Evolutionary conservation across 2,888 invertebrate genomes (phyloP), one percentile per base, ranked within the genome.

Genomic region (Plagodis pulveraria): DNA sequence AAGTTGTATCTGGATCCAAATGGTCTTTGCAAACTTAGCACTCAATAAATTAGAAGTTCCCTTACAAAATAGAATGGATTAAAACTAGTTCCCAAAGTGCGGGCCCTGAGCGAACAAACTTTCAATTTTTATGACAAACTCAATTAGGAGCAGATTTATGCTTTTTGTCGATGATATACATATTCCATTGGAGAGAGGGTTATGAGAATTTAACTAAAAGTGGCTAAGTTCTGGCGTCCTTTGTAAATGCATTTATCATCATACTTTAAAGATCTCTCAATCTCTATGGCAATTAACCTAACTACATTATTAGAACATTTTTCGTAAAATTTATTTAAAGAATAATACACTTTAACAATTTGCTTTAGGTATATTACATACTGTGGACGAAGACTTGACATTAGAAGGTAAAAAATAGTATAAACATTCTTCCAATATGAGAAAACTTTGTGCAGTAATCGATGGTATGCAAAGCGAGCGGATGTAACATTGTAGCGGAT

Each of bases 91-190:
- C 70, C 83, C 76, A 73, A 84, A 88, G 83, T 87, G 82, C 80
- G 83, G 74, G 82, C 83, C 82, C 83, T 82, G 75, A 84, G 81
- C 78, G 81, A 75, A 71, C 73, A 85, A 90, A 91, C 88, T 91
- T 91, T 87, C 86, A 90, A 89, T 91, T 91, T 91, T 91, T 92
- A 91, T 91, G 89, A 91, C 87, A 88, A 90, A 91, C 86, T 89
- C 84, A 90, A 89, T 90, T 90, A 91, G 77, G 75, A 73, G 61
- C 70, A 79, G 85, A 90, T 90, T 89, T 91, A 91, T 89, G 78
- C 64, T 80, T 81, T 80, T 78, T 82, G 74, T 85, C 78, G 70
- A 73, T 72, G 77, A 74, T 73, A 82, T 80, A 79, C 73, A 74
- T 74, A 76, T 77, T 74, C 68, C 69, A 77, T 74, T 69, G 70